Evolutionary conservation across 2,888 invertebrate genomes (phyloP).

Genomic region (Enoplolaimus lenunculus): DNA sequence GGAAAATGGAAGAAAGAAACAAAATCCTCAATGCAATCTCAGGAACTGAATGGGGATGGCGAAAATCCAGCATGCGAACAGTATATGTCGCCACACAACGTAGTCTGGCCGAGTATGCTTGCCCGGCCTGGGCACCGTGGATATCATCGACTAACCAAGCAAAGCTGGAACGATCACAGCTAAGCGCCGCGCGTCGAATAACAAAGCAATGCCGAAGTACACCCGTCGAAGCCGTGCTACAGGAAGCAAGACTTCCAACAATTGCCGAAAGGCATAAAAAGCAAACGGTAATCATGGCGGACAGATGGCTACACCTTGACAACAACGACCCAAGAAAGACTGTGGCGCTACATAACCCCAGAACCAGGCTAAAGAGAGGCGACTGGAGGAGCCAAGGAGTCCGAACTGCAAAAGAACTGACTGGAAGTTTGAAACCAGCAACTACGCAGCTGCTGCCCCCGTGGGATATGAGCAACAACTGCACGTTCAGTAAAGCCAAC

Average conservation of each 20-base stretch:
- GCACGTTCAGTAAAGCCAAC: background rate
- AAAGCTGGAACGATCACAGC: background rate
- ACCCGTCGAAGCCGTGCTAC: background rate
- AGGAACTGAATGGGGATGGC: background rate
- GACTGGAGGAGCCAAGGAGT: background rate
- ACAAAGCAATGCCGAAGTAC: background rate
- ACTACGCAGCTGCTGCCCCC: background rate
- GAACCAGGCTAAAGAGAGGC: background rate
- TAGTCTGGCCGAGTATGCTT: background rate
- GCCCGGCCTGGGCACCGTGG: background rate
- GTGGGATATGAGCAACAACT: background rate
- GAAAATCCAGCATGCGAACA: background rate
- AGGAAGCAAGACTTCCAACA: background rate
- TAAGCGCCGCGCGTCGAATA: background rate
- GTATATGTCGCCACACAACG: background rate
- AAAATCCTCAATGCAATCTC: background rate
- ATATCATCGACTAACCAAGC: background rate
- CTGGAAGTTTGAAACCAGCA: background rate
- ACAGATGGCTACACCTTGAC: background rate
- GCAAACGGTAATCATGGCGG: background rate
- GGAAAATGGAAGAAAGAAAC: conserved; percentile 3
- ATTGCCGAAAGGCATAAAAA: background rate
- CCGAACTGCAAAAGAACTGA: background rate
- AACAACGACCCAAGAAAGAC: background rate
- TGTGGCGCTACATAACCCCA: background rate